Evolutionary conservation across 1,140 invertebrate genomes (phyloP).

Genomic region (Stegodyphus mimosarum): DNA sequence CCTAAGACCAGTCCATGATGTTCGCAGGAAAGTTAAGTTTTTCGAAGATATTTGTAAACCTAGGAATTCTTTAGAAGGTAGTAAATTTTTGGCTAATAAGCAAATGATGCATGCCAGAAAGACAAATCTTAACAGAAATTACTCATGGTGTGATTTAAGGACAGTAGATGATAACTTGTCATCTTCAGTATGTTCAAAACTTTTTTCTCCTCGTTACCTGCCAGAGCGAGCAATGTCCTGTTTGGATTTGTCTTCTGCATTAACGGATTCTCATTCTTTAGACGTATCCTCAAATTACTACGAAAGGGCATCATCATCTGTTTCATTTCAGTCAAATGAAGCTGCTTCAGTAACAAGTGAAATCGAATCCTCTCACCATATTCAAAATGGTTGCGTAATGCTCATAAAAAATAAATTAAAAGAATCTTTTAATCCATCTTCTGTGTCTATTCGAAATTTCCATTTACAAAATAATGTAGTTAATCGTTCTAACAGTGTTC

Average conservation of each 20-base stretch:
- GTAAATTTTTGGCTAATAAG: background rate
- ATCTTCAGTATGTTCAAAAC: conserved; percentile 20
- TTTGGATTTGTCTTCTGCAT: conserved; percentile 62
- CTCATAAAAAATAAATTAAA: too few relatives aligned
- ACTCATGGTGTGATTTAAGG: conserved; percentile 42
- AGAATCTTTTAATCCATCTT: background rate
- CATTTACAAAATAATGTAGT: background rate
- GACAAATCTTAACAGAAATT: conserved; percentile 18
- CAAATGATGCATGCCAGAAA: background rate
- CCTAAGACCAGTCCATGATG: background rate
- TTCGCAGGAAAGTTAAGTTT: conserved; percentile 20
- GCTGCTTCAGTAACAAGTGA: background rate
- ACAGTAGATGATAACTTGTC: background rate
- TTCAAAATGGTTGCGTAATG: too few relatives aligned
- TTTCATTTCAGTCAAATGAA: conserved; percentile 15
- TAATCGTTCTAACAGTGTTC: conserved; percentile 13
- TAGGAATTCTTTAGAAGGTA: background rate
- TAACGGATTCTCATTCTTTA: background rate
- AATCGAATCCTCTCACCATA: background rate
- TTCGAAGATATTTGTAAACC: conserved; percentile 10
- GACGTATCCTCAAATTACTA: background rate
- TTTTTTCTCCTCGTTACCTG: conserved; percentile 64
- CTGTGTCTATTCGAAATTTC: background rate
- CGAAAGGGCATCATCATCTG: conserved; percentile 12
- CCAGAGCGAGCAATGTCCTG: conserved; percentile 65